Evolutionary conservation across 35 echinoderm and acorn worm species (phyloP).

Genomic region (Antedon bifida): DNA sequence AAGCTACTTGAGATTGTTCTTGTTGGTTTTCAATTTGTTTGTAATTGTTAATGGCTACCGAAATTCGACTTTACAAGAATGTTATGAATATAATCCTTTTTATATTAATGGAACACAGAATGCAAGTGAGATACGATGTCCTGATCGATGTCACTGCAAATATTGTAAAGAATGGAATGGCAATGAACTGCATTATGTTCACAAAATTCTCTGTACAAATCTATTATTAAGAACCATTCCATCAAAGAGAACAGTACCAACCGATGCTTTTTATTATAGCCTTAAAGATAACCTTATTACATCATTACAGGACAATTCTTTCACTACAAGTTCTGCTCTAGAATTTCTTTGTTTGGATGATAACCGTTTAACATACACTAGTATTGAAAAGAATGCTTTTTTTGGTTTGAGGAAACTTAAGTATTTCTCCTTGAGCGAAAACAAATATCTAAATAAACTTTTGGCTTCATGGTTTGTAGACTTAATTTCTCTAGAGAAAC

Average conservation of each 20-base stretch:
- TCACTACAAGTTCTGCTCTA: not conserved
- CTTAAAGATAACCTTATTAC: not conserved
- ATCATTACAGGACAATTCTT: not conserved
- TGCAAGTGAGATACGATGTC: not conserved
- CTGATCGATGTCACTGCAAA: not conserved
- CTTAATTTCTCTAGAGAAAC: too few species aligned
- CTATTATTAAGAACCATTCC: not conserved
- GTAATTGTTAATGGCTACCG: too few species aligned
- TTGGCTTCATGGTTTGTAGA: too few species aligned
- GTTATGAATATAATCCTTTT: not conserved
- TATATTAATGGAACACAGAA: not conserved
- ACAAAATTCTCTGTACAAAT: not conserved
- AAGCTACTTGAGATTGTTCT: too few species aligned
- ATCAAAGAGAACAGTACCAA: not conserved
- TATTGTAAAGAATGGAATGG: not conserved
- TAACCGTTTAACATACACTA: too few species aligned
- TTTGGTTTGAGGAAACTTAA: too few species aligned
- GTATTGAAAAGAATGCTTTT: not conserved
- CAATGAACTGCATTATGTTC: not conserved
- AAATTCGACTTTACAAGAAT: not conserved
- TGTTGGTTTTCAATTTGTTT: too few species aligned
- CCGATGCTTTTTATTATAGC: not conserved
- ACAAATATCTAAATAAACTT: too few species aligned
- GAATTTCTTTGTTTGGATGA: too few species aligned
- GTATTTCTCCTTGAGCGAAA: too few species aligned